phyloP scores from a whole-genome alignment of 2,797 vertebrate species.

The Todus mexicanus region DNA sequence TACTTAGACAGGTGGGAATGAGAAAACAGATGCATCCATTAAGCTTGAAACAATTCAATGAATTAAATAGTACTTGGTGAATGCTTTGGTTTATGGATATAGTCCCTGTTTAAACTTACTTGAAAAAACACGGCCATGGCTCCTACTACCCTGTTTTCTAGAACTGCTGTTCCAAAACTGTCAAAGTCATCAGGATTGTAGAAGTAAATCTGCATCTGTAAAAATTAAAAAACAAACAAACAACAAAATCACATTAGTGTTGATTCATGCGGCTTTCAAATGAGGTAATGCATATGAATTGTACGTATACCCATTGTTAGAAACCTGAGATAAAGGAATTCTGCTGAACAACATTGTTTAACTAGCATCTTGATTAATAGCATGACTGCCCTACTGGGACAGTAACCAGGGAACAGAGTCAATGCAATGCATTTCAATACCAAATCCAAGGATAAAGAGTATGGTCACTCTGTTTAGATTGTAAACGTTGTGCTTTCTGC shows the following conservation, averaged over 20 bases:
- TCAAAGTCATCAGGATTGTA: conserved; percentile 97
- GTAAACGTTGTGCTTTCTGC: conserved; percentile 17
- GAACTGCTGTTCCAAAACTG: conserved; percentile 89
- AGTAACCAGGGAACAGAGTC: conserved; percentile 44
- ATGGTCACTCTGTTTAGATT: conserved; percentile 16
- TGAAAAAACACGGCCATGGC: conserved; percentile 95
- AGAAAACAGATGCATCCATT: conserved; percentile 79
- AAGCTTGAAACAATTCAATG: conserved; percentile 71
- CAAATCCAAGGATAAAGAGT: conserved; percentile 36
- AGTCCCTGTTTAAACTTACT: conserved; percentile 78
- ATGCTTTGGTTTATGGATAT: conserved; percentile 57
- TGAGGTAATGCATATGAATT: background rate
- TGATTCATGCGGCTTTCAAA: conserved; percentile 12
- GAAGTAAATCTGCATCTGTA: conserved; percentile 98
- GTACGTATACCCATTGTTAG: background rate
- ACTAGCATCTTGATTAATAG: conserved; percentile 59
- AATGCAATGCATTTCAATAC: conserved; percentile 49
- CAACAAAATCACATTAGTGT: conserved; percentile 24
- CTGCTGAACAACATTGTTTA: conserved; percentile 43
- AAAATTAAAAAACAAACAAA: conserved; percentile 46
- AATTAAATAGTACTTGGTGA: conserved; percentile 62
- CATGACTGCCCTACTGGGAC: conserved; percentile 34
- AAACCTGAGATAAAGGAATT: conserved; percentile 37
- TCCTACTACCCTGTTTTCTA: conserved; percentile 89
- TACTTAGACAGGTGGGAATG: conserved; percentile 77